Percentiles rank a stretch among this genome's conserved stretches.
phyloP scores from a whole-genome alignment of 2,113 vertebrate genomes.

The Atractosteus spatula region DNA sequence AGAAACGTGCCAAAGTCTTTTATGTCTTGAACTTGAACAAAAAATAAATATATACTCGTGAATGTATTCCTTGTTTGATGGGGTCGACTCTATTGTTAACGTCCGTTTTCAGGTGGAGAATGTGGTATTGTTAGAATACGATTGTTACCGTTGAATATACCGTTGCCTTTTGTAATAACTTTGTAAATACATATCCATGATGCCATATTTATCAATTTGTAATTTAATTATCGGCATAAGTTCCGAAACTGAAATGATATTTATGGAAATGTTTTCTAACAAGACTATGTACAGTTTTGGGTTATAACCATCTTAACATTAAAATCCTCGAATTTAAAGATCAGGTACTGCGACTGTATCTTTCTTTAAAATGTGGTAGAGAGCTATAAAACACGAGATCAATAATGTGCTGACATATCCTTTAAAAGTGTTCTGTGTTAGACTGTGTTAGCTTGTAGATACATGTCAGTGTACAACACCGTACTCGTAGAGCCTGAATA shows the following conservation, averaged over 20 bases:
- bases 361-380: slow-evolving; percentile 71
- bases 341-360: slow-evolving; percentile 78
- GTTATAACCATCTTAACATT: slow-evolving; percentile 96
- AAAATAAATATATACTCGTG: slow-evolving; percentile 91
- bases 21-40: slow-evolving; percentile 73
- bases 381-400: slow-evolving; percentile 66
- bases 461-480: slow-evolving; percentile 53
- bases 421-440: slow-evolving; percentile 58
- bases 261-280: slow-evolving; percentile 99
- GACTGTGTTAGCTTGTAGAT: slow-evolving; percentile 61
- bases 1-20: slow-evolving; percentile 99
- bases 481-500: slow-evolving; percentile 55
- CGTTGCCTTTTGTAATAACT: slow-evolving; percentile 99
- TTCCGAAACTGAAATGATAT: slow-evolving; percentile 98
- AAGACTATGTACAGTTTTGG: slow-evolving; percentile 97
- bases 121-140: slow-evolving; percentile 89
- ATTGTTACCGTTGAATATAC: slow-evolving; percentile 96
- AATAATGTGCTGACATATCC: slow-evolving; percentile 61
- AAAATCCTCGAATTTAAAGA: slow-evolving; percentile 92
- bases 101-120: slow-evolving; percentile 93
- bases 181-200: slow-evolving; percentile 99
- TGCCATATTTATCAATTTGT: slow-evolving; percentile 99
- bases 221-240: slow-evolving; percentile 99
- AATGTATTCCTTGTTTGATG: slow-evolving; percentile 99
- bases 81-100: slow-evolving; percentile 91